Base-by-base conservation (phyloP, 2,888 invertebrate genomes). In the Lithosia quadra region DNA sequence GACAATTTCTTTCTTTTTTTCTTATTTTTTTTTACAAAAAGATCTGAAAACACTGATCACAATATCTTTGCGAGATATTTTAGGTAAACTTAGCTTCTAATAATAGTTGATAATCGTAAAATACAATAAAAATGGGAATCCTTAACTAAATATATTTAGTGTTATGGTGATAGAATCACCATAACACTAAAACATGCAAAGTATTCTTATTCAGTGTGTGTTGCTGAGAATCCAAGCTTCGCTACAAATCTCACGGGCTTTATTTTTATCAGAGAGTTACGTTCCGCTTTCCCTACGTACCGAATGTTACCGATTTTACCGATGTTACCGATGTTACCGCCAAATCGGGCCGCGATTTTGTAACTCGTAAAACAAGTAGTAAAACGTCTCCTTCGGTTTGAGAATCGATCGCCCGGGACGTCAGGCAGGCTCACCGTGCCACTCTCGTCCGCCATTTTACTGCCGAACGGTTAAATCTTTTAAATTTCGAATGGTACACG, bases 341-440 rank as follows among this genome's bases (percentile, higher is more conserved):
- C 84, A 82, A 85, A 90, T 91, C 89, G 85, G 76, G 82, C 83
- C 74, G 81, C 88, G 86, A 87, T 91, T 86, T 86, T 84, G 79
- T 78, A 81, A 83, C 84, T 88, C 90, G 90, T 91, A 90, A 91
- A 91, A 88, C 85, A 86, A 85, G 90, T 80, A 86, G 88, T 90
- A 89, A 88, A 90, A 86, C 82, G 86, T 88, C 87, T 86, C 81
- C 82, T 86, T 86, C 87, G 86, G 83, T 86, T 89, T 86, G 81
- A 81, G 79, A 84, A 89, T 91, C 90, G 90, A 91, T 90, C 88
- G 86, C 68, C 71, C 72, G 74, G 73, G 74, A 82, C 75, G 81
- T 81, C 81, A 81, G 73, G 62, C 71, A 75, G 77, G 80, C 84
- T 86, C 85, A 80, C 74, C 79, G 78, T 76, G 73, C 82, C 82